Conservation (phyloP, 2,113 vertebrate genomes). For the Hylia prasina region DNA sequence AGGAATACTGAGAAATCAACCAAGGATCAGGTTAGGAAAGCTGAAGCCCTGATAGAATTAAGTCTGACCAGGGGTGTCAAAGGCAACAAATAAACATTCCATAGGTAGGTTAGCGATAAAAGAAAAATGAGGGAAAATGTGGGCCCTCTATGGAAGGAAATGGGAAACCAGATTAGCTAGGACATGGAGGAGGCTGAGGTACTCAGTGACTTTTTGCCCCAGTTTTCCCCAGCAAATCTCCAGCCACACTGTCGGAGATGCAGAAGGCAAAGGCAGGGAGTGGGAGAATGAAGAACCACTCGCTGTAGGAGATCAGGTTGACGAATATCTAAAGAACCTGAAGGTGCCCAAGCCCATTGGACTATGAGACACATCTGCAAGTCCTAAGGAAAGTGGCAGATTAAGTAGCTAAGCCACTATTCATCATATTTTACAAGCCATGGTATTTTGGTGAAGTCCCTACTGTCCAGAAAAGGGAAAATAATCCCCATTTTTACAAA, state of each 20-base stretch:
- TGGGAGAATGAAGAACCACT: not conserved
- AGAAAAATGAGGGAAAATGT: not conserved
- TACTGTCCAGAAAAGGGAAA: not conserved
- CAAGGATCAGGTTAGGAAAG: not conserved
- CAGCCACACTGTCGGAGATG: not conserved
- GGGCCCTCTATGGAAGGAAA: not conserved
- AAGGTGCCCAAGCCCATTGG: not conserved
- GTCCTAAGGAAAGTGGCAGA: not conserved
- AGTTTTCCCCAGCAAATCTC: not conserved
- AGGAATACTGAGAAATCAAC: not conserved
- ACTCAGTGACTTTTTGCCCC: not conserved
- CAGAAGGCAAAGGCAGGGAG: not conserved
- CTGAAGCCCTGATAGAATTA: not conserved
- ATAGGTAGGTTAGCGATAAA: not conserved
- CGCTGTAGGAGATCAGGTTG: not conserved
- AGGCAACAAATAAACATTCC: not conserved
- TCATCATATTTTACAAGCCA: not conserved
- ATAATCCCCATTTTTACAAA: not conserved
- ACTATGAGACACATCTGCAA: not conserved
- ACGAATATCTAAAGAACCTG: not conserved
- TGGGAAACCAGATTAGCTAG: not conserved
- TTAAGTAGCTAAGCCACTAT: not conserved
- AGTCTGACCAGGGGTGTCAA: not conserved
- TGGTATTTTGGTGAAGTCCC: not conserved
- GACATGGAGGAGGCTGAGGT: not conserved